Base-by-base conservation (phyloP, 2,888 invertebrate genomes). In the Caenorhabditis angaria region DNA sequence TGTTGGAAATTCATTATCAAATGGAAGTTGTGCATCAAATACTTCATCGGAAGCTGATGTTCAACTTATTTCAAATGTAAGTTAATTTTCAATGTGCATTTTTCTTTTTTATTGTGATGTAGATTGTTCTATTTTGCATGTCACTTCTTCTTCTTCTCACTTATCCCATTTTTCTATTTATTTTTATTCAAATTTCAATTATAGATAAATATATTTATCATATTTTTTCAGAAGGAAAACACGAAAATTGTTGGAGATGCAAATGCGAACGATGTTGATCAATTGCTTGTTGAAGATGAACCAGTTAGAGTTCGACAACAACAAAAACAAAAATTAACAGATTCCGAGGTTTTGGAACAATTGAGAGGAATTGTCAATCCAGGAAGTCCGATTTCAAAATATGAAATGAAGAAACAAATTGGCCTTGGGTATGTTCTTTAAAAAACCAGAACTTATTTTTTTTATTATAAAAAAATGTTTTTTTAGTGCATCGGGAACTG, bases 321-420 rank as follows among this genome's bases (percentile, higher is more conserved):
- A 32, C 70, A 71, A 20, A 74, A 70, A 50, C 71, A 73, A 32
- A 83, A 83, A 70, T 68, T 83, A 53, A 78, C 76, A 29, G 83
- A 83, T 61, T 54, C 69, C 12, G 74, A 82, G 67, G 82, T 84
- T 47, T 61, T 82, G 28, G 74, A 76, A 18, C 82, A 83, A 54
- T 64, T 84, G 25, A 71, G 81, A 12, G 62, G 60, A 48, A 79
- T 84, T 59, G 82, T 80, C 14, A 79, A 78, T 61, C 90, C 91
- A 12, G 93, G 92, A 62, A 92, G 95, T 89, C 95, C 95, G 0
- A 90, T 92, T 76, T 90, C 92, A 25, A 91, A 93, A 77, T 96
- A 94, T 88, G 91, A 92, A 77, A 91, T 92, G 76, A 91, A 92
- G 76, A 92, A 93, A 86, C 94, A 95, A 88, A 92, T 95, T 58